Evolutionary conservation across 1,140 invertebrate species (phyloP).

Genomic region (Sweltsa coloradensis): DNA sequence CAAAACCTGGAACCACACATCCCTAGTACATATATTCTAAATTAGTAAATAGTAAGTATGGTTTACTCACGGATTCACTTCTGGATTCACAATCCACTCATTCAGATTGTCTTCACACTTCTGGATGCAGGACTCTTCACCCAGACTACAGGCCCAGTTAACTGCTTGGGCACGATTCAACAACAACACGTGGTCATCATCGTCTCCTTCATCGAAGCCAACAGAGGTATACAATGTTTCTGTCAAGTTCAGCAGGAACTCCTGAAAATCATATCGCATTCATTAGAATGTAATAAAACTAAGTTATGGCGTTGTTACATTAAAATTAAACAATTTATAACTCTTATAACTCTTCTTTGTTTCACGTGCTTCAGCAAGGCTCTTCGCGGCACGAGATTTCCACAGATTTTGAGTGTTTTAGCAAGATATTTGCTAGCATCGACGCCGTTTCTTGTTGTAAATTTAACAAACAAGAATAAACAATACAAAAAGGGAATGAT

Average conservation of each 20-base stretch:
- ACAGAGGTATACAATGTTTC: slow-evolving; percentile 6
- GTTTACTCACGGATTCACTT: slow-evolving; percentile 16
- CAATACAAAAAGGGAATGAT: too few relatives aligned
- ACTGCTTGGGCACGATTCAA: slow-evolving; percentile 2
- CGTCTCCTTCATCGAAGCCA: slow-evolving; percentile 7
- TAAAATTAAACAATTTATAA: not conserved
- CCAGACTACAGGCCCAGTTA: slow-evolving; percentile 13
- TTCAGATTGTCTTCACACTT: slow-evolving; percentile 18
- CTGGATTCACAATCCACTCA: slow-evolving; percentile 18
- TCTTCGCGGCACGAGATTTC: too few relatives aligned
- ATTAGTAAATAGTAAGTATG: too few relatives aligned
- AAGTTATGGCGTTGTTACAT: not conserved
- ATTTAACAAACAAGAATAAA: too few relatives aligned
- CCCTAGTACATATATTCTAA: too few relatives aligned
- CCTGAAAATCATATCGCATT: not conserved
- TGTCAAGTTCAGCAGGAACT: slow-evolving; percentile 9
- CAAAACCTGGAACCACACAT: too few relatives aligned
- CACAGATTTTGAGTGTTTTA: too few relatives aligned
- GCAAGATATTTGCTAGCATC: too few relatives aligned
- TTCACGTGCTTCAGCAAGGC: too few relatives aligned
- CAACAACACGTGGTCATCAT: slow-evolving; percentile 7
- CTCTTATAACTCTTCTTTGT: slow-evolving; percentile 3
- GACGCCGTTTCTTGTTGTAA: too few relatives aligned
- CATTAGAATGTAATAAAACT: slow-evolving; percentile 16
- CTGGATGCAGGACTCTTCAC: slow-evolving; percentile 16